Evolutionary conservation across 2,888 invertebrate genomes (phyloP), one percentile per base, ranked within the genome.

Genomic region (Salticus scenicus): DNA sequence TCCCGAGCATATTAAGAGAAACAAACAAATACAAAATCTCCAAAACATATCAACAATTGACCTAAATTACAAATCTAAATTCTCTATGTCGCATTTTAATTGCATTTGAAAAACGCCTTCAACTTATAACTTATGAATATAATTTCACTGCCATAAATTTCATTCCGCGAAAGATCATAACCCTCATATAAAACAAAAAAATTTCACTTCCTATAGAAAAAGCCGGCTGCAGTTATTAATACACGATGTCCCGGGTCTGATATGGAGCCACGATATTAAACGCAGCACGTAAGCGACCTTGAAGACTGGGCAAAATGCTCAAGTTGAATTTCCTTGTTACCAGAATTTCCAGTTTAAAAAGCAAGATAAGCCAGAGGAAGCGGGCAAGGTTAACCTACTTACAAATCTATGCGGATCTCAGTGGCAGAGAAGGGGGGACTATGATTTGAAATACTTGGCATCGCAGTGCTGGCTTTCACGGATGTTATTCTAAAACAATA

Each of bases 281-380:
- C 57, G 66, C 66, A 12, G 17, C 30, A 31, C 66, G 66, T 66
- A 66, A 31, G 1, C 66, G 66, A 66, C 66, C 66, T 66, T 66
- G 66, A 66, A 66, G 66, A 66, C 31, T 30, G 7, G 30, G 31
- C n/a, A 14, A 63, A 63, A 17, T 37, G n/a, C 31, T 66, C 30
- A 14, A 66, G 30, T 30, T 24, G 7, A 5, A 31, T 66, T 66
- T 66, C 31, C 30, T 31, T 66, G 30, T 66, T 66, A 66, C 66
- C 66, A 66, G 66, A 31, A 30, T 31, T 66, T 66, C 66, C 66
- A 66, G 66, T 66, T 66, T 66, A 17, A 30, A 30, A 66, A 66
- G 5, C 30, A 66, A 66, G 31, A 66, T 31, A 66, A 66, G 31
- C 14, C n/a, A 31, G 31, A 66, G 31, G 31, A 66, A 57, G 24